Evolutionary conservation across 2,888 invertebrate genomes (phyloP), one percentile per base, ranked within the genome.

Genomic region (Amphipyra berbera): DNA sequence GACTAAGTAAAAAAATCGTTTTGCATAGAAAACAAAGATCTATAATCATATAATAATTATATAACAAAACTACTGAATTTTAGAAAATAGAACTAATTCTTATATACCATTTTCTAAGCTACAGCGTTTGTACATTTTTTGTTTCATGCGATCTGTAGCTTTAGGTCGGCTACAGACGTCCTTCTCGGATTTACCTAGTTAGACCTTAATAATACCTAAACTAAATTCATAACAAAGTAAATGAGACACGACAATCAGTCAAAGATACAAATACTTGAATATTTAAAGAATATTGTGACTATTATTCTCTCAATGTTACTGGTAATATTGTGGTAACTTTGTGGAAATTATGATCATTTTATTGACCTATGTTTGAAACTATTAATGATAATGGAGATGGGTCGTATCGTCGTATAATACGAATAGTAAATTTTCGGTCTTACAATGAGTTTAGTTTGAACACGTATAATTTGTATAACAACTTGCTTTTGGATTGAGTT

Each of bases 131-230:
- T 76, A 78, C 73, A 60, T 68, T 68, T 55, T 52, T 65, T 66
- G 54, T 66, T 58, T 50, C 44, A 15, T 38, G 12, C 37, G 61
- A 57, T 56, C 57, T 53, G 47, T 10, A 61, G 48, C 27, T 52
- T 58, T 63, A 70, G 77, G 61, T 57, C 77, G 70, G 79, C 65
- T 68, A 62, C 50, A 79, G 76, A 76, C 77, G 70, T 76, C 71
- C 68, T 59, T 47, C 33, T 58, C 64, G 66, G 70, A 71, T 71
- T 76, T 56, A 69, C 48, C 57, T 21, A 21, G 21, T 30, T 72
- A 65, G 38, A 61, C 27, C 63, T 74, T 62, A 75, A 59, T 12
- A 48, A 49, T 53, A 69, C 15, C 44, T 59, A 59, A 55, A 65
- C 42, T 78, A 52, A 58, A 54, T 63, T 40, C 48, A 52, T 62